phyloP scores from a whole-genome alignment of 2,888 invertebrate species.

The Rhogogaster chlorosoma region DNA sequence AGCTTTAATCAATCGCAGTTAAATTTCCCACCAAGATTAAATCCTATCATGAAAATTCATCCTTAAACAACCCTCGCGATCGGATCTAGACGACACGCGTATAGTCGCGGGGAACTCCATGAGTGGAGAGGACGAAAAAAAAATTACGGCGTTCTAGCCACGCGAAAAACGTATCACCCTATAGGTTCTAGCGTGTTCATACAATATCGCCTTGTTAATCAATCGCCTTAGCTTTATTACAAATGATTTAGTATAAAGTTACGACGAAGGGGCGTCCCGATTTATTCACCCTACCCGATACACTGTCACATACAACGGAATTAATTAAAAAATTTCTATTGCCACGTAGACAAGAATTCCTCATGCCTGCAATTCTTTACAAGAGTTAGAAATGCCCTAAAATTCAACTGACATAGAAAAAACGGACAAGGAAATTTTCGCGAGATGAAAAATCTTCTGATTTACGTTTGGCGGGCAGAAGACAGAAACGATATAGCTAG shows the following conservation, averaged over 20 bases:
- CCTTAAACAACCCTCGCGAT: background rate
- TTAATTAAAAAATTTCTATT: background rate
- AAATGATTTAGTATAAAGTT: slow-evolving; percentile 31
- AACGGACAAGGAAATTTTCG: background rate
- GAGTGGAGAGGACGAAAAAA: background rate
- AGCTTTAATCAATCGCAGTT: slow-evolving; percentile 26
- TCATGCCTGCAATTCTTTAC: background rate
- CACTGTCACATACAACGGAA: background rate
- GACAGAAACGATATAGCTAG: slow-evolving; percentile 52
- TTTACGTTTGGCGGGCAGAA: background rate
- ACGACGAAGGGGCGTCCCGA: slow-evolving; percentile 34
- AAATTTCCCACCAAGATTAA: background rate
- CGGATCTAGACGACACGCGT: background rate
- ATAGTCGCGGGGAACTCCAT: background rate
- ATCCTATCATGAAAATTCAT: background rate
- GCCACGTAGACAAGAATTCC: background rate
- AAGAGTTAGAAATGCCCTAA: background rate
- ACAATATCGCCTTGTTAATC: slow-evolving; percentile 28
- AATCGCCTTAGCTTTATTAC: slow-evolving; percentile 20
- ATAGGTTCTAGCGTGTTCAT: slow-evolving; percentile 7
- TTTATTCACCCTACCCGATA: background rate
- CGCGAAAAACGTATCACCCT: slow-evolving; percentile 30
- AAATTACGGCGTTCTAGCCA: background rate
- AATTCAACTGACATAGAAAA: background rate
- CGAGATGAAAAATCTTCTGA: background rate